Evolutionary conservation across 2,888 invertebrate species (phyloP).

Genomic region (Automeris io): DNA sequence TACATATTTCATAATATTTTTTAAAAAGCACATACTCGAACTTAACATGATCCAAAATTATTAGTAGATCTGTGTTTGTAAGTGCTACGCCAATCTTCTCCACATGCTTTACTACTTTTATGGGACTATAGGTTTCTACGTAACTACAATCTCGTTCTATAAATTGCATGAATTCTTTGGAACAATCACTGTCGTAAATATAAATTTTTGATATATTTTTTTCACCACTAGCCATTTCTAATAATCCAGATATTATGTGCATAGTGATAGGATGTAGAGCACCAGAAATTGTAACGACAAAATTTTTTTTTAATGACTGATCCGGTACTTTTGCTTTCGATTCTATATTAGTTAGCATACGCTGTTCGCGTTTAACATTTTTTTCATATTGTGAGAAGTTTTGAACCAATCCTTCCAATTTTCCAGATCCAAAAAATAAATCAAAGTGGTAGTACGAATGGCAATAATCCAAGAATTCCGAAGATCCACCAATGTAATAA

Average conservation of each 20-base stretch:
- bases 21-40: conserved; percentile 42
- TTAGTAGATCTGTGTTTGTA: conserved; percentile 65
- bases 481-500: conserved; percentile 75
- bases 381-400: conserved; percentile 42
- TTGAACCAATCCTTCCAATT: conserved; percentile 37
- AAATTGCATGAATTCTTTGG: conserved; percentile 36
- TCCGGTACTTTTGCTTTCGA: conserved; percentile 11
- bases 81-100: conserved; percentile 63
- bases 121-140: conserved; percentile 33
- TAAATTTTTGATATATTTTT: conserved; percentile 48
- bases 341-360: conserved; percentile 4
- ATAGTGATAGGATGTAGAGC: conserved; percentile 43
- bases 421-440: conserved; percentile 39
- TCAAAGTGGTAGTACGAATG: conserved; percentile 76
- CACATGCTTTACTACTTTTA: conserved; percentile 52
- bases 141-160: conserved; percentile 53
- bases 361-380: conserved; percentile 27
- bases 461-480: conserved; percentile 79
- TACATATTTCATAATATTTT: too few relatives aligned
- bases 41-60: conserved; percentile 66
- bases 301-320: conserved; percentile 20
- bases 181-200: conserved; percentile 42
- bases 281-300: conserved; percentile 51
- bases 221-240: conserved; percentile 33
- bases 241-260: conserved; percentile 49